phyloP scores from a whole-genome alignment of 2,113 vertebrate genomes.

The Zosterops japonicus region DNA sequence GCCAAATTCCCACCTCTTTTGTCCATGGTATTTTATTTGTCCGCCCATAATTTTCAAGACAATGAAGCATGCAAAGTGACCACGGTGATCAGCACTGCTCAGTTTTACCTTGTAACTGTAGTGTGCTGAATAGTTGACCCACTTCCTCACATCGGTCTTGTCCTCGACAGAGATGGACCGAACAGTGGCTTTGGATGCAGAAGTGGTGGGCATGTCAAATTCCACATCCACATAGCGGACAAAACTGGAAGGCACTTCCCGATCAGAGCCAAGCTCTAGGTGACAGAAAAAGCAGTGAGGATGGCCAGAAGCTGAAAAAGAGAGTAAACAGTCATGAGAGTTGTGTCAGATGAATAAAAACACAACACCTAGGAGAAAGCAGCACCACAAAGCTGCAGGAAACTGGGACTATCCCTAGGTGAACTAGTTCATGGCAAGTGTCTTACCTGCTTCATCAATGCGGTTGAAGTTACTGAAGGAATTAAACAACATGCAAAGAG shows the following conservation, averaged over 20 bases:
- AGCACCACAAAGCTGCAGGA: background rate
- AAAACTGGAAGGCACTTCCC: slow-evolving; percentile 85
- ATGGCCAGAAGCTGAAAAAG: slow-evolving; percentile 79
- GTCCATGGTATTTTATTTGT: background rate
- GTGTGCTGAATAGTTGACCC: slow-evolving; percentile 89
- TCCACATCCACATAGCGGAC: slow-evolving; percentile 81
- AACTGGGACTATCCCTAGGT: background rate
- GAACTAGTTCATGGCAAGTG: background rate
- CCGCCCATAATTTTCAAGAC: background rate
- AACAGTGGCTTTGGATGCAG: slow-evolving; percentile 82
- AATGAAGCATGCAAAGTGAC: background rate
- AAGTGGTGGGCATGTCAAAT: slow-evolving; percentile 86
- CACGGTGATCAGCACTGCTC: background rate
- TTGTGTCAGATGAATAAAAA: background rate
- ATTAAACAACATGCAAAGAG: background rate
- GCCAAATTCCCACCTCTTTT: background rate
- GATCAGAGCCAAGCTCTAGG: slow-evolving; percentile 88
- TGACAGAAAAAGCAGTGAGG: slow-evolving; percentile 92
- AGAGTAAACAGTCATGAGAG: background rate
- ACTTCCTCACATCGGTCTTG: slow-evolving; percentile 81
- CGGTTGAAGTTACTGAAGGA: background rate
- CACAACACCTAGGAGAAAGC: background rate
- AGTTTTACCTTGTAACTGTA: slow-evolving; percentile 85
- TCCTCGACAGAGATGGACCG: slow-evolving; percentile 85
- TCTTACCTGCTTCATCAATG: background rate